Conservation (phyloP, 2,797 vertebrate species). For the Chelonia mydas region DNA sequence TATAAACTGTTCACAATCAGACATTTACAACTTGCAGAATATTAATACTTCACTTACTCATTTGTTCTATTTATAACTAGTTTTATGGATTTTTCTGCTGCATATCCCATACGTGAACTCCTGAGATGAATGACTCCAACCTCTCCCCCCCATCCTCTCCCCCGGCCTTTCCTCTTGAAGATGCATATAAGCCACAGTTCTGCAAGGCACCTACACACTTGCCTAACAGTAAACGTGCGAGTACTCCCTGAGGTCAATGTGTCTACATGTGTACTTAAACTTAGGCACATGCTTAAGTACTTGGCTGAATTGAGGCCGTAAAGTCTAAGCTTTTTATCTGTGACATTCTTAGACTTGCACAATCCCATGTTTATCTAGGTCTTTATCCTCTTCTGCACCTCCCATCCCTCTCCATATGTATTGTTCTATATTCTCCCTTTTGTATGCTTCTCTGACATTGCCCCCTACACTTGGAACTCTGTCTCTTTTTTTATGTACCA, state of each 20-base stretch:
- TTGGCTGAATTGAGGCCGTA: not conserved
- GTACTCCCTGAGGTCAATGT: constrained; percentile 41
- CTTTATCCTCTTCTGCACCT: not conserved
- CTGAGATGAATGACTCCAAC: constrained; percentile 53
- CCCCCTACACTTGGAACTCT: not conserved
- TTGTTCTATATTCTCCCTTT: accelerated
- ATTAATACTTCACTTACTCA: not conserved
- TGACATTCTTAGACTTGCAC: not conserved
- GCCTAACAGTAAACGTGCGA: constrained; percentile 25
- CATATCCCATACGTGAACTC: constrained; percentile 9
- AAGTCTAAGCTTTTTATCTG: not conserved
- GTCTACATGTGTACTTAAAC: not conserved
- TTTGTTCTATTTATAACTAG: constrained; percentile 39
- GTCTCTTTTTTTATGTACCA: not conserved
- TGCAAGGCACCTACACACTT: constrained; percentile 40
- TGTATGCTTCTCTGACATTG: not conserved
- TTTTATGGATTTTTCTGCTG: not conserved
- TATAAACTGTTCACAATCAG: constrained; percentile 46
- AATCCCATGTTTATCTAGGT: accelerated
- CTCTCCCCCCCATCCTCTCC: constrained; percentile 27
- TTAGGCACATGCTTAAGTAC: not conserved
- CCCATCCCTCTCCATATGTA: accelerated
- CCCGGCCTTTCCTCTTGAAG: constrained; percentile 34
- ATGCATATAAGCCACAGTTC: constrained; percentile 47
- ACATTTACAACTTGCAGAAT: not conserved